Evolutionary conservation across 2,113 vertebrate genomes (phyloP).

Genomic region (Polypterus senegalus): DNA sequence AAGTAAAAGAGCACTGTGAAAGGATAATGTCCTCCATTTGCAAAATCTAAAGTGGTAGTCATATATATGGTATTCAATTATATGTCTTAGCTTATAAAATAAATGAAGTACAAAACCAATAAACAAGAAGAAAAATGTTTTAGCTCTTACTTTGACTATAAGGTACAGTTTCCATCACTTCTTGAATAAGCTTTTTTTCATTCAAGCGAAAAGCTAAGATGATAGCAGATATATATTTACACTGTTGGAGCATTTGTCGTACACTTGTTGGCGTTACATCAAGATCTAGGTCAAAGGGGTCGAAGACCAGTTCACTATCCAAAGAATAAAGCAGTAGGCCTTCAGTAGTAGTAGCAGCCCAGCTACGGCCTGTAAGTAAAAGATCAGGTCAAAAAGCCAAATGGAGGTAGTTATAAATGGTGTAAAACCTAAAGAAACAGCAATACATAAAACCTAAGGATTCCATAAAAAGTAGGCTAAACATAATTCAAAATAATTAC

Average conservation of each 20-base stretch:
- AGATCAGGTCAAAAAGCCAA: neutral
- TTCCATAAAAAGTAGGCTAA: no score
- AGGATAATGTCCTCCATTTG: no score
- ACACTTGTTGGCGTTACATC: conserved; percentile 73
- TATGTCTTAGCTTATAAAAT: no score
- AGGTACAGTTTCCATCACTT: conserved; percentile 73
- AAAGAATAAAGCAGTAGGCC: conserved; percentile 87
- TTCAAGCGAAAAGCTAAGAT: conserved; percentile 82
- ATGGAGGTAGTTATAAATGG: neutral
- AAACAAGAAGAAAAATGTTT: neutral
- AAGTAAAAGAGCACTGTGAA: no score
- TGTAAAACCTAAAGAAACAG: no score
- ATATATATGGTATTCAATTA: no score
- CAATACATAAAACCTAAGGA: no score
- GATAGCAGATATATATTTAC: conserved; percentile 64
- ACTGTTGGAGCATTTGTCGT: conserved; percentile 49
- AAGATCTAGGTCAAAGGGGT: conserved; percentile 85
- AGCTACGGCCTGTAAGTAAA: conserved; percentile 64
- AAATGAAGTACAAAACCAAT: neutral
- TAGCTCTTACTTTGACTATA: conserved; percentile 57
- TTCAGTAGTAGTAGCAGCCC: conserved; percentile 86
- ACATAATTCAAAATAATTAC: no score
- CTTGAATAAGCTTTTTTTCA: conserved; percentile 67
- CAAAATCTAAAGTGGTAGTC: no score
- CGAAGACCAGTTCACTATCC: conserved; percentile 72